These are phyloP conservation scores for Leptogaster cylindrica DNA, from an alignment of 2,888 invertebrate genomes.

Conservation along the genomic window DNA sequence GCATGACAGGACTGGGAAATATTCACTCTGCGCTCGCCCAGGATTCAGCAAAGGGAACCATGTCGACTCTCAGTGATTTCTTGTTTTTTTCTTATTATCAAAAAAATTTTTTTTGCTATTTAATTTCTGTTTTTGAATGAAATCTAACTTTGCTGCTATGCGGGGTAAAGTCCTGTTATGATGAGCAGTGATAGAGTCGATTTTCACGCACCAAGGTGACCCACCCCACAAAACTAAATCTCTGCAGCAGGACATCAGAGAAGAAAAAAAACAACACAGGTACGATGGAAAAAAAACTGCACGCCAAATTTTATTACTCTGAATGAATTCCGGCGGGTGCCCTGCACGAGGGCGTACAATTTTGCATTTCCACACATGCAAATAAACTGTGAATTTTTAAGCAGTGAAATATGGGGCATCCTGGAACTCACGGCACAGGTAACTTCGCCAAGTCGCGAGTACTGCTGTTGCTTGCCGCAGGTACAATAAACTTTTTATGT, in stretches of 20 bases:
- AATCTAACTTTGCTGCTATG: not conserved
- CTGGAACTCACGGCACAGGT: too few species aligned
- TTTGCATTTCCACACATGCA: not conserved
- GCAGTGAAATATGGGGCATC: not conserved
- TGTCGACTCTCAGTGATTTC: not conserved
- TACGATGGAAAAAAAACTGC: not conserved
- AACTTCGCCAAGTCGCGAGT: too few species aligned
- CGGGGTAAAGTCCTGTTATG: not conserved
- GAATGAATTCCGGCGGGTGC: not conserved
- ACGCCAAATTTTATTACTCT: not conserved
- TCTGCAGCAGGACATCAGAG: not conserved
- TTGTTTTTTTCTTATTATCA: too few species aligned
- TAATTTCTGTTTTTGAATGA: not conserved
- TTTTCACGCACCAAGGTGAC: not conserved
- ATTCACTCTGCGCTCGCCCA: not conserved
- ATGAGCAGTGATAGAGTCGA: not conserved
- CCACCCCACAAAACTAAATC: not conserved
- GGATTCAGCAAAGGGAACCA: not conserved
- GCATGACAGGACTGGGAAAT: not conserved
- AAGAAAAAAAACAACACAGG: not conserved
- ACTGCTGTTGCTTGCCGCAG: too few species aligned
- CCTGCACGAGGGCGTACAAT: not conserved
- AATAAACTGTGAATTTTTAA: not conserved
- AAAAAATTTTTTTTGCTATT: not conserved
- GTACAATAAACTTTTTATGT: too few species aligned